Evolutionary conservation across 2,797 vertebrate genomes (phyloP), one percentile per base, ranked within the genome.

Genomic region (Nasua narica): DNA sequence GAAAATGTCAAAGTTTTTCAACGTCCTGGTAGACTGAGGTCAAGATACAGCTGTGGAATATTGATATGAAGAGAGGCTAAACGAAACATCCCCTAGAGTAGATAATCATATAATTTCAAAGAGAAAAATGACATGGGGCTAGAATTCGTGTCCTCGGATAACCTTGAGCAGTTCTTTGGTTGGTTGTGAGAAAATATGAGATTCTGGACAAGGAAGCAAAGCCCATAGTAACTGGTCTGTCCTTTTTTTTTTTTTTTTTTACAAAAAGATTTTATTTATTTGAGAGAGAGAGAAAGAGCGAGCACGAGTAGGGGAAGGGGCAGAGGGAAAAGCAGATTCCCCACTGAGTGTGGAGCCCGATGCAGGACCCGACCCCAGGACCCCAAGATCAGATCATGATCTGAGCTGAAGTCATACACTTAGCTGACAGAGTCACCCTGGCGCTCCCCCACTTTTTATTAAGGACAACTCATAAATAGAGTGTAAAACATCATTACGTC

Each of bases 11-110:
- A 70, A 96, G 27, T 94, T 54, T 81, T 70, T 69, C 23, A 74
- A 29, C 78, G 82, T 52, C 62, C 60, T 91, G 15, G 46, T 29
- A 46, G 50, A 78, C 14, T 60, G 10, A 62, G 58, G n/a, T n/a
- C 62, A 69, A 69, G 93, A 89, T 95, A 91, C 7, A 46, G 79
- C 13, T 46, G 12, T 70, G 18, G 15, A 56, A 62, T 92, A 37
- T n/a, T 89, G 82, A 87, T 60, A 91, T 69, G 67, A 78, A 93
- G 84, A 79, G 69, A 91, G 23, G 23, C 56, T 78, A 88, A 78
- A 27, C 0, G n/a, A 79, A 82, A 29, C 10, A 3, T 58, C 27
- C 12, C n/a, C 1, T 60, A 69, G 50, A 76, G 70, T 37, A 91
- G 62, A 87, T 48, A 67, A 87, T 92, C 52, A 29, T 58, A 79